phyloP scores from a whole-genome alignment of 2,113 vertebrate species.

The Pseudorectes ferrugineus region DNA sequence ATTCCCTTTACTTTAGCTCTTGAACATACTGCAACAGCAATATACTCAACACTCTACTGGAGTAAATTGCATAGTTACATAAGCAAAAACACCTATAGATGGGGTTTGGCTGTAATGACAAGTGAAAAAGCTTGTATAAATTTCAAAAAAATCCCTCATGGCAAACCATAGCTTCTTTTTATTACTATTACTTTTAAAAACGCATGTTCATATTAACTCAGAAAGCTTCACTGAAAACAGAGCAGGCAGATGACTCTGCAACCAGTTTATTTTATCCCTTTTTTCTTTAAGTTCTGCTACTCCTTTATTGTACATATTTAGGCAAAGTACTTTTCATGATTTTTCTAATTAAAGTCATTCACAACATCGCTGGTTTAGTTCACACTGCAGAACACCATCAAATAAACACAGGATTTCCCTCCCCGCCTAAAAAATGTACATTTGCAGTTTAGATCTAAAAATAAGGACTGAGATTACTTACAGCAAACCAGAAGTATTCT shows the following conservation, averaged over 20 bases:
- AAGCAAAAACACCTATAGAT: not conserved
- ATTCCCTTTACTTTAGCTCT: not conserved
- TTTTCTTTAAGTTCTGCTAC: not conserved
- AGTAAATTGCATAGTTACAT: not conserved
- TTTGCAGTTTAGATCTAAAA: not conserved
- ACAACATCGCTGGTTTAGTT: not conserved
- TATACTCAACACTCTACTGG: not conserved
- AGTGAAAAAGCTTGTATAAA: not conserved
- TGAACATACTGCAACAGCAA: not conserved
- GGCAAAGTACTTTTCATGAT: not conserved
- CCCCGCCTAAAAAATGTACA: rapidly evolving
- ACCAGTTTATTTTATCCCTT: not conserved
- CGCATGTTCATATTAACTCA: rapidly evolving
- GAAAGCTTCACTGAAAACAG: not conserved
- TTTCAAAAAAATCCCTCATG: not conserved
- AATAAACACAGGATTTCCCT: not conserved
- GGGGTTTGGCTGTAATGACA: not conserved
- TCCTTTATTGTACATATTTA: not conserved
- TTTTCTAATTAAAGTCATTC: not conserved
- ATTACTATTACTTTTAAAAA: not conserved
- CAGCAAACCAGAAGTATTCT: slow-evolving; percentile 90
- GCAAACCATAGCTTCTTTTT: not conserved
- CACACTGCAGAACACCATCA: not conserved
- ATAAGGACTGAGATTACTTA: slow-evolving; percentile 70
- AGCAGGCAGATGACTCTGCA: not conserved